Evolutionary conservation across 2,797 vertebrate genomes (phyloP).

Genomic region (Lagocephalus sceleratus): DNA sequence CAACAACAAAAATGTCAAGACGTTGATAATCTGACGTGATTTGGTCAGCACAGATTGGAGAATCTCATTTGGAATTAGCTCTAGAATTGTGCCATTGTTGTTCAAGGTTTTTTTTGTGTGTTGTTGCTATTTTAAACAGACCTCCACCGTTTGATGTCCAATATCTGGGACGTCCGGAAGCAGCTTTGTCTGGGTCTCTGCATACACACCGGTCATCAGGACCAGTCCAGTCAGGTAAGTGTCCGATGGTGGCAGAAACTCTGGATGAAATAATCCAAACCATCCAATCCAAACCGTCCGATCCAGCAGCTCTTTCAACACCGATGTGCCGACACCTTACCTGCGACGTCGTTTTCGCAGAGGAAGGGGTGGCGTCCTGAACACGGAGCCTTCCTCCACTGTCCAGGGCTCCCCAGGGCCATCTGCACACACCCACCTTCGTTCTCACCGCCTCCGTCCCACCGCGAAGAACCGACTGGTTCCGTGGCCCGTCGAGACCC

Average conservation of each 20-base stretch:
- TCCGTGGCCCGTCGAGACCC: constrained; percentile 5
- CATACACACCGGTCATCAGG: constrained; percentile 65
- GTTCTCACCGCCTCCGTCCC: constrained; percentile 4
- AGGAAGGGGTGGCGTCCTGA: constrained; percentile 47
- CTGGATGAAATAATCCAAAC: constrained; percentile 45
- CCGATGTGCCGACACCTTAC: constrained; percentile 34
- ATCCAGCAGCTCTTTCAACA: too few species aligned
- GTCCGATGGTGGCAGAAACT: constrained; percentile 59
- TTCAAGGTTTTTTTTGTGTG: background rate
- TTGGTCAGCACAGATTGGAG: too few species aligned
- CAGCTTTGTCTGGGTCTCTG: constrained; percentile 32
- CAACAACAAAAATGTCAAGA: too few species aligned
- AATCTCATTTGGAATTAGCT: too few species aligned
- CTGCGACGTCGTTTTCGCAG: constrained; percentile 65
- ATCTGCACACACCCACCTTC: constrained; percentile 62
- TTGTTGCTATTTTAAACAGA: constrained; percentile 28
- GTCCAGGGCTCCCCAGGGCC: constrained; percentile 46
- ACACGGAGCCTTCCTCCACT: constrained; percentile 61
- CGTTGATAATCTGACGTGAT: too few species aligned
- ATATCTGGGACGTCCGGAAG: constrained; percentile 47
- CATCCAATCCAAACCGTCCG: too few species aligned
- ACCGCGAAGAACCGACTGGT: constrained; percentile 13
- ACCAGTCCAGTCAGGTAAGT: constrained; percentile 70
- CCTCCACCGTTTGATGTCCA: constrained; percentile 65
- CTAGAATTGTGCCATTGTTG: background rate